Conservation (phyloP, 2,888 invertebrate species). For the Cacoxenus indagator region DNA sequence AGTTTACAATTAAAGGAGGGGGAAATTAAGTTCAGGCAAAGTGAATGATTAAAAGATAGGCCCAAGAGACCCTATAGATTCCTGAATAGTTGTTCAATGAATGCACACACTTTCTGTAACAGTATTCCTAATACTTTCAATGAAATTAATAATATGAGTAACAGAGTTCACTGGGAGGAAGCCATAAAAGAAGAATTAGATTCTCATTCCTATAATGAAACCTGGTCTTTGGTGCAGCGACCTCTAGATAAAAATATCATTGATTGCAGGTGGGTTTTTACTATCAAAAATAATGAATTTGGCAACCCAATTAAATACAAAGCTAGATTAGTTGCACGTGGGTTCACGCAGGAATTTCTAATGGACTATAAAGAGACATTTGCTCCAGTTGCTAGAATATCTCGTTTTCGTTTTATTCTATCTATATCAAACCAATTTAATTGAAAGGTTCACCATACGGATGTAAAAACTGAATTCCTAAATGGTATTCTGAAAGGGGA, state of each 20-base stretch:
- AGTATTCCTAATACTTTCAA: slow-evolving; percentile 35
- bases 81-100: slow-evolving; percentile 24
- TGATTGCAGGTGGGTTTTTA: slow-evolving; percentile 41
- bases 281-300: slow-evolving; percentile 35
- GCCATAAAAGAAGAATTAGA: slow-evolving; percentile 44
- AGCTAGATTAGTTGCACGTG: slow-evolving; percentile 5
- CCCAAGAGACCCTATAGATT: slow-evolving; percentile 26
- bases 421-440: slow-evolving; percentile 32
- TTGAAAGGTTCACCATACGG: slow-evolving; percentile 38
- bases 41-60: slow-evolving; percentile 28
- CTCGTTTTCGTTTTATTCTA: slow-evolving; percentile 33
- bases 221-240: slow-evolving; percentile 36
- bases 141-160: slow-evolving; percentile 35
- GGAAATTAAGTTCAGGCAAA: slow-evolving; percentile 15
- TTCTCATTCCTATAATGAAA: slow-evolving; percentile 40
- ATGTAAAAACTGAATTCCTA: too few relatives aligned
- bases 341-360: slow-evolving; percentile 4
- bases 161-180: slow-evolving; percentile 38
- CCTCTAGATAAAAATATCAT: slow-evolving; percentile 40
- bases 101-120: slow-evolving; percentile 22
- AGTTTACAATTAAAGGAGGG: slow-evolving; percentile 9
- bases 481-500: slow-evolving; percentile 36
- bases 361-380: slow-evolving; percentile 29
- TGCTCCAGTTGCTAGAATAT: slow-evolving; percentile 35
- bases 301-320: slow-evolving; percentile 21